Base-by-base conservation (phyloP, 2,888 invertebrate species). In the Strigamia transsilvanica region DNA sequence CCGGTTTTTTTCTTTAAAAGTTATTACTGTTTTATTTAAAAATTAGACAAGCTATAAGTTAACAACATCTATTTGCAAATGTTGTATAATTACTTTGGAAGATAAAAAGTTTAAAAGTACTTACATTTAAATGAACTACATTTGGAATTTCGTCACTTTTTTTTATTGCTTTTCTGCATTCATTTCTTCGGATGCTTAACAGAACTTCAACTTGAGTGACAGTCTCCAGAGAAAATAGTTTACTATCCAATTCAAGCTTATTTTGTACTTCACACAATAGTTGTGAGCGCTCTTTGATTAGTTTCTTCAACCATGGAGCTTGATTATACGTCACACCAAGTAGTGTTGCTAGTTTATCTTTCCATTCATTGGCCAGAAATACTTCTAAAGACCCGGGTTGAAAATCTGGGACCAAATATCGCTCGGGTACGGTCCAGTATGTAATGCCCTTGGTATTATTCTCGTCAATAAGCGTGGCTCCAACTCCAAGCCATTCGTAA, bases 401-500 rank as follows among this genome's bases (percentile, higher is more conserved):
- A 9, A 56, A 56, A 7, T 56, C 4, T 0, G 56, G 56, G 21
- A 21, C 56, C 18, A 56, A 18, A 18, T 56, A 56, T 6, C n/a
- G 56, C 56, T 4, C 18, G 15, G 56, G 56, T 9, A 56, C 56
- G 5, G 9, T 18, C 56, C 56, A 56, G 18, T 56, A 56, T 1
- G 3, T 9, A 1, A 1, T 5, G n/a, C n/a, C 12, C 1, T 46
- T 46, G 12, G 0, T 13, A n/a, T 13, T 46, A 15, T 4, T 46
- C 10, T 46, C n/a, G 5, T 46, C 46, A 15, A 15, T 13, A 15
- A 4, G 15, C 13, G 4, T 18, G 9, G 56, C 15, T 18, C 73
- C 73, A 73, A 73, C 15, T 18, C 73, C 73, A 32, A 73, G 73
- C 73, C 73, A 73, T 73, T 73, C 73, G n/a, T 73, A 73, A n/a